Evolutionary conservation across 2,113 vertebrate species (phyloP).

Genomic region (Falco punctatus): DNA sequence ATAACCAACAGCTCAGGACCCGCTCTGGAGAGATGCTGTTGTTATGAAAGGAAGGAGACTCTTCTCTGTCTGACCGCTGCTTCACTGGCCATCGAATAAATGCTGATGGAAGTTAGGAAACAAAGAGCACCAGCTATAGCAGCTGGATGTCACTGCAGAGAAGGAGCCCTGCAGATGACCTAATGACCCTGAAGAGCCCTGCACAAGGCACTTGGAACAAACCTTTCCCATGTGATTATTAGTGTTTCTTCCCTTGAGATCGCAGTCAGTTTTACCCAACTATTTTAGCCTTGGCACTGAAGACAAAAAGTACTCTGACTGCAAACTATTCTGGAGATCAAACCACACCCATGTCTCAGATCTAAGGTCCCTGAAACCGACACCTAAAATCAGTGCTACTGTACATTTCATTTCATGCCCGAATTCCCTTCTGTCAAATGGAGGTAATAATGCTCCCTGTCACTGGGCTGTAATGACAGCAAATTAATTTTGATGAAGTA

Average conservation of each 20-base stretch:
- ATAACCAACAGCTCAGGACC: neutral
- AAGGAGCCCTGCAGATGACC: neutral
- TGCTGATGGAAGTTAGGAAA: neutral
- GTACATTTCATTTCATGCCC: conserved; percentile 6
- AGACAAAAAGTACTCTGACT: neutral
- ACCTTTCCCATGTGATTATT: neutral
- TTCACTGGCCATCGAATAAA: neutral
- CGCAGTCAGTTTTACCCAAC: neutral
- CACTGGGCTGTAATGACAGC: neutral
- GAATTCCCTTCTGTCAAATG: neutral
- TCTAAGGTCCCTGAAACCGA: neutral
- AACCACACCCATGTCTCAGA: neutral
- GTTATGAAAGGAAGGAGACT: neutral
- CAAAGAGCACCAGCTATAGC: neutral
- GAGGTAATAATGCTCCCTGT: neutral
- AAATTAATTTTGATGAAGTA: conserved; percentile 37
- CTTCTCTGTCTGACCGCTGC: neutral
- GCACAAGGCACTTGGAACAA: neutral
- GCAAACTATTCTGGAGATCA: neutral
- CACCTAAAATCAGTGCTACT: neutral
- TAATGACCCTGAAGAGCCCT: neutral
- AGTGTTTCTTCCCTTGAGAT: neutral
- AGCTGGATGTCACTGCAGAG: neutral
- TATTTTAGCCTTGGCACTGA: neutral
- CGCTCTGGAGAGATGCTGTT: neutral